Conservation (phyloP, 2,797 vertebrate genomes). For the Pipistrellus pipistrellus region DNA sequence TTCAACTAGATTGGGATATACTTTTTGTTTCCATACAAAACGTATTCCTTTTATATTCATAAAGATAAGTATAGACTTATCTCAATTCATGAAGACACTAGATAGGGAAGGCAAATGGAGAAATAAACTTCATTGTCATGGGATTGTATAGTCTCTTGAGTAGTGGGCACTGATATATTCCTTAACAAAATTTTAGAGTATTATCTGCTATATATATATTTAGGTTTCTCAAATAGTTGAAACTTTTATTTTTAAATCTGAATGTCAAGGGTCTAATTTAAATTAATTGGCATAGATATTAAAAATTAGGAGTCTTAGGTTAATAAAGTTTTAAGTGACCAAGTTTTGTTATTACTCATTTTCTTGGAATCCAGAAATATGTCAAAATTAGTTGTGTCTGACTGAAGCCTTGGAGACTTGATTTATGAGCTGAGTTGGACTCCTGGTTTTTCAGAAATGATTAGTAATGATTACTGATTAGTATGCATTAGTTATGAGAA, state of each 20-base stretch:
- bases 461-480: background rate
- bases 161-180: background rate
- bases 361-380: background rate
- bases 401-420: background rate
- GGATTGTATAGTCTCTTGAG: background rate
- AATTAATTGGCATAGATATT: slow-evolving; percentile 3
- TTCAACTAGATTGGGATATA: background rate
- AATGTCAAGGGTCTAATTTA: background rate
- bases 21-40: background rate
- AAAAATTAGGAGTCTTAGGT: background rate
- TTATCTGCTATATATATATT: background rate
- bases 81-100: background rate
- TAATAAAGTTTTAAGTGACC: background rate
- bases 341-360: background rate
- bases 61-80: background rate
- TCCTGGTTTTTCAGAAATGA: slow-evolving; percentile 8
- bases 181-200: background rate
- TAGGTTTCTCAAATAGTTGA: background rate
- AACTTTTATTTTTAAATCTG: background rate
- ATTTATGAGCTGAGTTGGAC: slow-evolving; percentile 30
- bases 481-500: background rate
- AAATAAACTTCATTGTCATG: background rate
- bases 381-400: background rate
- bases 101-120: background rate
- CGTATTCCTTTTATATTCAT: background rate